A percentile compares a stretch with the other conserved stretches of the same genome.
Conservation (phyloP, 1,140 invertebrate genomes). For the Coenobita brevimanus region DNA sequence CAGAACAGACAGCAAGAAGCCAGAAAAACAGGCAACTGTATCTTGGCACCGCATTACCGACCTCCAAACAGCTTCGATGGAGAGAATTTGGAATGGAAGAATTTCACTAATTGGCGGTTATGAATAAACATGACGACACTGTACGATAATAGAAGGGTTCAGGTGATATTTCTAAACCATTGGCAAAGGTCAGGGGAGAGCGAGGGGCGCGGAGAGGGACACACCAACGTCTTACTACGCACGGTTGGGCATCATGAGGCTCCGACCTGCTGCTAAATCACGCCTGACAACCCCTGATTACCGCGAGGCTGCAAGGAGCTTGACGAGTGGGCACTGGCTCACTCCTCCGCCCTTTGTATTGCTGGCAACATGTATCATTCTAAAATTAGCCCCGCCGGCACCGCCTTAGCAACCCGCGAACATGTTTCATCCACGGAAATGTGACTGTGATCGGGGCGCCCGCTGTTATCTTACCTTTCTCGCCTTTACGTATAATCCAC, state of each 20-base stretch:
- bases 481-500: constrained; percentile 7
- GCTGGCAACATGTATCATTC: constrained; percentile 61
- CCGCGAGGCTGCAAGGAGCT: constrained; percentile 45
- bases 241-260: constrained; percentile 50
- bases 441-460: constrained; percentile 39
- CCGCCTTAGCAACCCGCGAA: constrained; percentile 41
- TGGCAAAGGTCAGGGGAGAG: neutral
- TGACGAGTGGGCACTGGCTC: constrained; percentile 55
- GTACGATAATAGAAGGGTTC: neutral
- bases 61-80: no score
- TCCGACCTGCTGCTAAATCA: constrained; percentile 60
- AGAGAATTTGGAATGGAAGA: no score
- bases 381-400: constrained; percentile 47
- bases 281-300: constrained; percentile 62
- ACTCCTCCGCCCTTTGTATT: constrained; percentile 61
- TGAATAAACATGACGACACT: no score
- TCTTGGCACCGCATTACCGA: no score
- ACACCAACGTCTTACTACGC: constrained; percentile 39
- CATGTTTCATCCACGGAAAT: constrained; percentile 37
- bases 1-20: no score
- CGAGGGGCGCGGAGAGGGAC: constrained; percentile 4
- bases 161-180: neutral
- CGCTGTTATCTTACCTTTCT: constrained; percentile 27
- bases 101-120: no score
- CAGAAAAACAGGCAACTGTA: no score